Base-by-base conservation (phyloP, 2,113 vertebrate species). In the Sapayoa aenigma region DNA sequence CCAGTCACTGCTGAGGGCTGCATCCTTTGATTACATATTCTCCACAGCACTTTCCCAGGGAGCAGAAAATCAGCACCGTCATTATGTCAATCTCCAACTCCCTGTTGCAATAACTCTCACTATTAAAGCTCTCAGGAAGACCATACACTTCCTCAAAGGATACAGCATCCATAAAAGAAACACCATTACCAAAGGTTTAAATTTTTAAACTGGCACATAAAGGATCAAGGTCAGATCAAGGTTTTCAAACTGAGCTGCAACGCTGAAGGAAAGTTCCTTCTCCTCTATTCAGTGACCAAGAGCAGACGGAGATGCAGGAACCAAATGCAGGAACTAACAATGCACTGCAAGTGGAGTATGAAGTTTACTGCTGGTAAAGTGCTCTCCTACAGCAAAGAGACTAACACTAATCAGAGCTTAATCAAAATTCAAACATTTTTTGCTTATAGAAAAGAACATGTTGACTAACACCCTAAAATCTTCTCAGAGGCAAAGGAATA, bases 1-100 rank as follows among this genome's bases (percentile, higher is more conserved):
- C 52, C 37, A 88, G 67, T 91, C 76, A 42, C 49, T 65, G 85
- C 82, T 33, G 23, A 81, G 71, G 28, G 65, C 27, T 65, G 83
- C 44, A 66, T 50, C 74, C 77, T 76, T 76, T 90, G 66, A 94
- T 94, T 87, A 74, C 71, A 46, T 18, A 90, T 92, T 95, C 78
- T 93, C 82, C 50, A 60, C 17, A 71, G 66, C 74, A 78, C 21
- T 82, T 60, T 78, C 59, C 62, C 83, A 90, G n/a, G 53, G 75
- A 93, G 68, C 58, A 62, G 85, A 91, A 93, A 93, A 94, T 91
- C 90, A 89, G 89, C 69, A 79, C 31, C 44, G 41, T 37, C 52
- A 65, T 82, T n/a, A 84, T 33, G 37, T 47, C 87, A 71, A 52
- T 84, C 76, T 77, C 58, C 49, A 81, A 41, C 49, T 87, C 73